Evolutionary conservation across 2,888 invertebrate species (phyloP), one percentile per base, ranked within the genome.

Genomic region (Perithous albicinctus): DNA sequence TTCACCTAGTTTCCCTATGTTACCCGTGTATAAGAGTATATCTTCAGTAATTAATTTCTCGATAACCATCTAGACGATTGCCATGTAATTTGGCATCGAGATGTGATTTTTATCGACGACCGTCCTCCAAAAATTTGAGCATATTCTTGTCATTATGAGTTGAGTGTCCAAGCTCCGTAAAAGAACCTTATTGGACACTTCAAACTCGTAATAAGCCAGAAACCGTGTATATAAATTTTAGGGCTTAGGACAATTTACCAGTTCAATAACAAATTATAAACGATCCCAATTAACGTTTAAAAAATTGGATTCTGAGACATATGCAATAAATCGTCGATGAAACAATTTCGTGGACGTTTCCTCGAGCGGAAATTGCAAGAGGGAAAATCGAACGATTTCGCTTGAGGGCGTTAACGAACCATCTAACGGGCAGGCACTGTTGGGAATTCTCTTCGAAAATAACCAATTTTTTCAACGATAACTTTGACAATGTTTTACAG

Each of bases 301-400:
- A 48, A 48, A 48, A 20, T 48, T 48, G 48, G 20, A 18, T n/a
- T 41, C 10, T 48, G 32, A 56, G 7, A 2, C 6, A 35, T 29
- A 15, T 15, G 32, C 67, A 78, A 75, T 78, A 59, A 43, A 23
- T 75, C 59, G 26, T 8, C 38, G 43, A 82, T 51, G 72, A 72
- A 66, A 56, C 64, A 75, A 75, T 82, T 72, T 75, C 64, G 29
- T 41, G 8, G 35, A 46, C 73, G 64, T 74, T 73, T 61, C n/a
- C 29, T 70, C 59, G 26, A 12, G 23, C 69, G 78, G 75, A 78
- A 78, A 78, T 82, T 78, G 61, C 75, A 18, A 72, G 61, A 70
- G 35, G 59, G 38, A 46, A 61, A 76, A 70, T 48, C 12, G 61
- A 61, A 61, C 32, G 46, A 38, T 64, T 81, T 48, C 12, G 51